These are phyloP conservation scores for Tanypteryx hageni DNA, from an alignment of 2,888 invertebrate genomes.

Conservation along the genomic window DNA sequence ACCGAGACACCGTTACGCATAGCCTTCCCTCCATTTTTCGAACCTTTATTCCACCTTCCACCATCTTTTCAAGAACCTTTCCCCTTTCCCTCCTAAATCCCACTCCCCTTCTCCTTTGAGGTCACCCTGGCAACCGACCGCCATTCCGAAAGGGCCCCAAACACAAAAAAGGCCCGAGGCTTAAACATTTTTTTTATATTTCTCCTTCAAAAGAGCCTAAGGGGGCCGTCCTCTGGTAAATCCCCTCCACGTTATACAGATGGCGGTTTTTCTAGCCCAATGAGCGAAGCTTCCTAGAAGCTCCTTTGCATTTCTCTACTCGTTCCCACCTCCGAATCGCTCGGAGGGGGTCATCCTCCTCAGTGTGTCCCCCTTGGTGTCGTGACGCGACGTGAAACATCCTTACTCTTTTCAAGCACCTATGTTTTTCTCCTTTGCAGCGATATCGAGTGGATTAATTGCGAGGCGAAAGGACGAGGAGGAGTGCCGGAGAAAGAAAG, in stretches of 20 bases:
- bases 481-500: too few species aligned
- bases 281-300: background rate
- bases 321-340: background rate
- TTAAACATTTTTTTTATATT: background rate
- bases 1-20: background rate
- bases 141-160: background rate
- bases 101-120: background rate
- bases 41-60: background rate
- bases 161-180: background rate
- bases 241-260: background rate
- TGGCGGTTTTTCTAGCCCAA: constrained; percentile 17
- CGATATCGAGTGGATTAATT: too few species aligned
- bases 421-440: too few species aligned
- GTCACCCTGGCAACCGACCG: background rate
- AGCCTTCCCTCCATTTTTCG: background rate
- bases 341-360: background rate
- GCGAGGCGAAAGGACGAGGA: too few species aligned
- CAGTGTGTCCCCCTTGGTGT: too few species aligned
- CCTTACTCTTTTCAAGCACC: too few species aligned
- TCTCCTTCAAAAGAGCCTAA: background rate
- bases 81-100: background rate
- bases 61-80: constrained; percentile 28
- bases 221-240: constrained; percentile 14
- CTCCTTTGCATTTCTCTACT: background rate
- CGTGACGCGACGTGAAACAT: too few species aligned